Evolutionary conservation across 2,888 invertebrate genomes (phyloP).

Genomic region (Endotricha flammealis): DNA sequence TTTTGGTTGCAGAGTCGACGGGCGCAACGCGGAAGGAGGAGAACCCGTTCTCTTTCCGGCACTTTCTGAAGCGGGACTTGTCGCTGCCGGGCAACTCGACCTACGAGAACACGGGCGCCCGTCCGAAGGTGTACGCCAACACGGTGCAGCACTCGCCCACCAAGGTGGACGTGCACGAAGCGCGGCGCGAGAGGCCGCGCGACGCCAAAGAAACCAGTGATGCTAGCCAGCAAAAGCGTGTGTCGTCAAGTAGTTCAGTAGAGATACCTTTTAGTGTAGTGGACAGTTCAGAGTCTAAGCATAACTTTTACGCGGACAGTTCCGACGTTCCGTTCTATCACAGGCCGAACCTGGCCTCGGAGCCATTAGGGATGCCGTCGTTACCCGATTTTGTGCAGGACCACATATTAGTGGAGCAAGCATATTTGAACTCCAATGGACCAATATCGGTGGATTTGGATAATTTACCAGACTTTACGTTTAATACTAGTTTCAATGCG

Average conservation of each 20-base stretch:
- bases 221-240: slow-evolving; percentile 51
- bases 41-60: slow-evolving; percentile 91
- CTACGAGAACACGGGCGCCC: slow-evolving; percentile 84
- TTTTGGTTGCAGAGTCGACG: slow-evolving; percentile 60
- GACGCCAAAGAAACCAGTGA: slow-evolving; percentile 61
- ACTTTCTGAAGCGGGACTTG: slow-evolving; percentile 85
- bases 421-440: slow-evolving; percentile 79
- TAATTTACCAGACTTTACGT: slow-evolving; percentile 83
- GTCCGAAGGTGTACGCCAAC: slow-evolving; percentile 84
- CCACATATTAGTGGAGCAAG: slow-evolving; percentile 89
- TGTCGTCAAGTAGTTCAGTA: slow-evolving; percentile 65
- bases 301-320: slow-evolving; percentile 65
- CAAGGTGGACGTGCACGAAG: slow-evolving; percentile 54
- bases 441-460: slow-evolving; percentile 79
- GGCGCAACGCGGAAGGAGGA: slow-evolving; percentile 80
- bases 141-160: slow-evolving; percentile 72
- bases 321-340: slow-evolving; percentile 60
- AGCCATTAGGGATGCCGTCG: slow-evolving; percentile 79
- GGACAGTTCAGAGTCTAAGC: slow-evolving; percentile 70
- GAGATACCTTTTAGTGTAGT: slow-evolving; percentile 70
- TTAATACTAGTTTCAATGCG: slow-evolving; percentile 71
- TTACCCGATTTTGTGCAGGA: slow-evolving; percentile 94
- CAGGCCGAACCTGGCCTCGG: slow-evolving; percentile 62
- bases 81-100: slow-evolving; percentile 74
- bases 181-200: slow-evolving; percentile 48